Evolutionary conservation across 2,888 invertebrate genomes (phyloP), one percentile per base, ranked within the genome.

Genomic region (Smittia aterrima): DNA sequence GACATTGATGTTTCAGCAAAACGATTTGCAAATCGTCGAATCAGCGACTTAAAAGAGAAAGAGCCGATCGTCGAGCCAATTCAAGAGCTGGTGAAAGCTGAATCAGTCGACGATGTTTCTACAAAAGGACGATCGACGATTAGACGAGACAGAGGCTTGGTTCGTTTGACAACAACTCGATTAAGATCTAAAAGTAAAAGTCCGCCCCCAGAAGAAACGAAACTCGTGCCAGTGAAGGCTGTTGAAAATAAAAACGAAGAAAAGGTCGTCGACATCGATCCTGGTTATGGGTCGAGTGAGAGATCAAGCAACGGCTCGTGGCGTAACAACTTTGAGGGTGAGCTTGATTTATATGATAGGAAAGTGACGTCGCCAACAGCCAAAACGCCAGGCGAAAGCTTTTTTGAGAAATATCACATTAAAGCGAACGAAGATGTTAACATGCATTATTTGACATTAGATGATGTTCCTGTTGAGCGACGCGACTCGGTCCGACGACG

Each of bases 1-100:
- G 92, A 93, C 80, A 94, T 94, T 77, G 93, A 94, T 80, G 93
- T 94, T 0, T 91, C 92, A 0, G 87, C 87, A 76, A 86, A 89
- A 76, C 86, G 85, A 78, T 90, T 89, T 79, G 82, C 84, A 47
- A 79, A 84, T 25, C 70, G 70, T 78, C 76, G 79, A 77, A 77
- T 53, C 64, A 77, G 66, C 66, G 75, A 77, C 75, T 68, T 76
- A 68, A 76, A 76, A 41, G 72, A 76, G 40, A 76, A 77, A 64
- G 66, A 70, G 54, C 22, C 38, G 4, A 32, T 62, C 27, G 58
- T 58, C n/a, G 70, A 54, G 38, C 47, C 41, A 40, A 76, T 58
- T 27, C n/a, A 66, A 25, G 68, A 16, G 20, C 20, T 11, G 54
- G 40, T 27, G 3, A 20, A 58, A 78, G 58, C 76, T 25, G 76